Percentiles rank a stretch among this genome's conserved stretches.
Evolutionary conservation across 2,113 vertebrate genomes (phyloP).

Genomic region (Triplophysa tibetana): DNA sequence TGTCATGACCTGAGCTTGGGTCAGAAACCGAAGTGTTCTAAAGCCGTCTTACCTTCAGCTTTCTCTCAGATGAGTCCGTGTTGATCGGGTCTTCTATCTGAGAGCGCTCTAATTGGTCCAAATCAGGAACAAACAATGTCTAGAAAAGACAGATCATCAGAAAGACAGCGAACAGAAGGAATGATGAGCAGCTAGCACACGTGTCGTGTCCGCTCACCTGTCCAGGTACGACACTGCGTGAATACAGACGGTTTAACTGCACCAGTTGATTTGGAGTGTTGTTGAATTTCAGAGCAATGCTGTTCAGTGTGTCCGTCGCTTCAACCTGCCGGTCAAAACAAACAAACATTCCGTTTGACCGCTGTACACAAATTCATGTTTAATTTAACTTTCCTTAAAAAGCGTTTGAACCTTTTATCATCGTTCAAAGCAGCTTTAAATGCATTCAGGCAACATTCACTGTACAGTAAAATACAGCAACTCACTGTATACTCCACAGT

Average conservation of each 20-base stretch:
- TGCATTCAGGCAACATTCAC: not conserved
- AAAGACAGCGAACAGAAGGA: not conserved
- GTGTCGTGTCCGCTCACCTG: constrained; percentile 78
- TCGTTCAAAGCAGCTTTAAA: not conserved
- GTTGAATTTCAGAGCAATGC: constrained; percentile 93
- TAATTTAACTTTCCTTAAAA: too few species aligned
- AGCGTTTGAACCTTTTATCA: too few species aligned
- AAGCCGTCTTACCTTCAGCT: constrained; percentile 72
- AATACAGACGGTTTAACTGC: constrained; percentile 93
- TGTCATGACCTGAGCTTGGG: not conserved
- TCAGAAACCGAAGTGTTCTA: not conserved
- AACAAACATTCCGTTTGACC: not conserved
- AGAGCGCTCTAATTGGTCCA: constrained; percentile 66
- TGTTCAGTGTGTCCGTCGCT: constrained; percentile 87
- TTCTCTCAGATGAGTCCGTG: constrained; percentile 75
- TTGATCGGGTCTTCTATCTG: constrained; percentile 64
- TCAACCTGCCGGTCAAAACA: constrained; percentile 76
- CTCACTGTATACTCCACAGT: constrained; percentile 74
- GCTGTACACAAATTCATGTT: too few species aligned
- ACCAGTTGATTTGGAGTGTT: constrained; percentile 95
- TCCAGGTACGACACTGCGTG: constrained; percentile 88
- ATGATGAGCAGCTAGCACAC: too few species aligned
- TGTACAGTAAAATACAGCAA: constrained; percentile 24
- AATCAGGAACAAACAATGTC: constrained; percentile 91
- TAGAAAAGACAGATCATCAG: constrained; percentile 53